phyloP scores from a whole-genome alignment of 2,797 vertebrate genomes.

The Mallotus villosus region DNA sequence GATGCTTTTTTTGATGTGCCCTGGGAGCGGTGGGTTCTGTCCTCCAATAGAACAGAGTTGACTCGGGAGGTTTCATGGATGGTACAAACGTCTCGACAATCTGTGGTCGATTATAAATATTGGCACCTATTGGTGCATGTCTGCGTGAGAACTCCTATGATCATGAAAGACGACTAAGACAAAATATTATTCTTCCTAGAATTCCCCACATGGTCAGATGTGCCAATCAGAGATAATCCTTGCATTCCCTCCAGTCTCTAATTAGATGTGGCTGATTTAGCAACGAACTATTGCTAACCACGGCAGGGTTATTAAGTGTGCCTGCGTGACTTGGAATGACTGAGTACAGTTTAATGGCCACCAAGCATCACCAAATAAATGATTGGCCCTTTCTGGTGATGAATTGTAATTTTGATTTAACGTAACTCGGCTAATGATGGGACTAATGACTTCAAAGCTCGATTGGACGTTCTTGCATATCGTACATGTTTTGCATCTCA shows the following conservation, averaged over 20 bases:
- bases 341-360: slow-evolving; percentile 71
- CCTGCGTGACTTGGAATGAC: slow-evolving; percentile 62
- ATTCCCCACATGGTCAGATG: slow-evolving; percentile 31
- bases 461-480: slow-evolving; percentile 66
- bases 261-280: slow-evolving; percentile 16
- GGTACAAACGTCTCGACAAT: slow-evolving; percentile 48
- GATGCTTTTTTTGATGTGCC: slow-evolving; percentile 53
- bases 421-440: slow-evolving; percentile 82
- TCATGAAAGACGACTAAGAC: slow-evolving; percentile 20
- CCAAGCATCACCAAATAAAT: slow-evolving; percentile 74
- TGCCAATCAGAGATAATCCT: not conserved
- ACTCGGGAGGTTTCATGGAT: slow-evolving; percentile 63
- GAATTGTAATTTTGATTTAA: slow-evolving; percentile 85
- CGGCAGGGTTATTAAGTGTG: slow-evolving; percentile 40
- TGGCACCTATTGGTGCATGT: slow-evolving; percentile 26
- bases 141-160: slow-evolving; percentile 18
- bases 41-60: not conserved
- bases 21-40: not conserved
- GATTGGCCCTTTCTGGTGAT: slow-evolving; percentile 79
- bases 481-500: slow-evolving; percentile 68
- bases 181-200: slow-evolving; percentile 7
- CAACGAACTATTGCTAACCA: slow-evolving; percentile 1
- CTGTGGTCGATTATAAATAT: too few relatives aligned
- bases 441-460: slow-evolving; percentile 80
- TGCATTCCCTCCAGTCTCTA: not conserved